These are phyloP conservation scores for Sylvicapra grimmia DNA, from an alignment of 2,113 vertebrate species.

Conservation along the genomic window DNA sequence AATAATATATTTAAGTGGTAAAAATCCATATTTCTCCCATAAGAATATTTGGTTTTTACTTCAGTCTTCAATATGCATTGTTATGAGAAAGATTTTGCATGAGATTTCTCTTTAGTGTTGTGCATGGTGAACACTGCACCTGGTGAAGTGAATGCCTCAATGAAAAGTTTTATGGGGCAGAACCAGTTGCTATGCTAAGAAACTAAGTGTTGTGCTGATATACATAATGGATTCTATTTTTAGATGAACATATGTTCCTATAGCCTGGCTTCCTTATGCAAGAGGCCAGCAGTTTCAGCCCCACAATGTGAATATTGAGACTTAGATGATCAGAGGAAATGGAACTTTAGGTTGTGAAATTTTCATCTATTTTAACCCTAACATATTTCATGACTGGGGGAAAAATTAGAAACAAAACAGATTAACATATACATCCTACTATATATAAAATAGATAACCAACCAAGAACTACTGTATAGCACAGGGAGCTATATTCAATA, in stretches of 20 bases:
- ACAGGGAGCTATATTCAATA: not conserved
- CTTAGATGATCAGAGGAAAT: not conserved
- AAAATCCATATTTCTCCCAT: not conserved
- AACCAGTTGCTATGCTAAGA: constrained; percentile 61
- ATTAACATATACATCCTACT: not conserved
- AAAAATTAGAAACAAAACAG: not conserved
- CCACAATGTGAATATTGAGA: constrained; percentile 23
- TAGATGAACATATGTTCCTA: constrained; percentile 56
- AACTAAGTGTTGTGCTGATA: constrained; percentile 33
- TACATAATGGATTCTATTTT: constrained; percentile 67
- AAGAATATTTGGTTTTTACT: not conserved
- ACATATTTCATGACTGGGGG: not conserved
- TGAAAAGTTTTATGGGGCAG: constrained; percentile 61
- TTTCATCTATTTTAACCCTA: not conserved
- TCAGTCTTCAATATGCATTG: not conserved
- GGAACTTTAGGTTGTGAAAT: not conserved
- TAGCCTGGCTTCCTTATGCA: constrained; percentile 38
- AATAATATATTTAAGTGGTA: not conserved
- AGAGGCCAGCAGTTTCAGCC: not conserved
- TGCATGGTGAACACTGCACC: not conserved
- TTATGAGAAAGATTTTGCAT: not conserved
- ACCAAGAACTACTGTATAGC: not conserved
- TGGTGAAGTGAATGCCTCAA: constrained; percentile 20
- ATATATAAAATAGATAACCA: not conserved
- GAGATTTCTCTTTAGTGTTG: not conserved